Conservation (phyloP, 2,797 vertebrate genomes). For the Micrastur ruficollis region DNA sequence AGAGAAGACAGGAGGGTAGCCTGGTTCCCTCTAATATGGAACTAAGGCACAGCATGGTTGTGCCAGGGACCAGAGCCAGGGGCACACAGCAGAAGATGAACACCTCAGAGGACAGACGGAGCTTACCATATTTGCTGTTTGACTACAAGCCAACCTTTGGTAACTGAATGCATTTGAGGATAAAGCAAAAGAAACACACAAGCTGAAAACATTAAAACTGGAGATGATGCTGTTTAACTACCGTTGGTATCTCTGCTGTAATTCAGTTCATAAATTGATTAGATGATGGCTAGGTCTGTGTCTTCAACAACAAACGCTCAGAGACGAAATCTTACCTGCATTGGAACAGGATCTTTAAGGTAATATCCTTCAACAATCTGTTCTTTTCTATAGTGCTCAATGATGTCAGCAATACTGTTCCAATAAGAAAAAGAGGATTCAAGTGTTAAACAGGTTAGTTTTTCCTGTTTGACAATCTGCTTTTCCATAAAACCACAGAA, state of each 20-base stretch:
- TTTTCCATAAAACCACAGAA: background rate
- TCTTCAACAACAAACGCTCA: background rate
- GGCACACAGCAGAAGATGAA: background rate
- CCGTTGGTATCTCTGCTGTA: background rate
- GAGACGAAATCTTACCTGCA: constrained; percentile 82
- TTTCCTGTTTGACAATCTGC: background rate
- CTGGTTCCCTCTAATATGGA: background rate
- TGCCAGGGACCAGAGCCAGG: background rate
- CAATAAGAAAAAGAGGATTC: constrained; percentile 48
- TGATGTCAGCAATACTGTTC: constrained; percentile 95
- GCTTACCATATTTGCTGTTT: background rate
- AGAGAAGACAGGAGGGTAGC: background rate
- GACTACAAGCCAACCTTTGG: background rate
- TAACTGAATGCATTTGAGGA: background rate
- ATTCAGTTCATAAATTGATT: background rate
- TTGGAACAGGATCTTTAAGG: constrained; percentile 93
- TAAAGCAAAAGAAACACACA: background rate
- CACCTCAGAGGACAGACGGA: background rate
- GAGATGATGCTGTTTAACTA: background rate
- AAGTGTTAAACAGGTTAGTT: background rate
- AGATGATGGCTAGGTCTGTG: background rate
- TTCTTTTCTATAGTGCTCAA: constrained; percentile 98
- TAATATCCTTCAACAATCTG: constrained; percentile 98
- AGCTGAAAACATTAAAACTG: background rate
- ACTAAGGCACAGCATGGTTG: background rate